Percentiles rank a stretch among this genome's conserved stretches.
Conservation (phyloP, 1,140 invertebrate genomes). For the Tetraneura akinire region DNA sequence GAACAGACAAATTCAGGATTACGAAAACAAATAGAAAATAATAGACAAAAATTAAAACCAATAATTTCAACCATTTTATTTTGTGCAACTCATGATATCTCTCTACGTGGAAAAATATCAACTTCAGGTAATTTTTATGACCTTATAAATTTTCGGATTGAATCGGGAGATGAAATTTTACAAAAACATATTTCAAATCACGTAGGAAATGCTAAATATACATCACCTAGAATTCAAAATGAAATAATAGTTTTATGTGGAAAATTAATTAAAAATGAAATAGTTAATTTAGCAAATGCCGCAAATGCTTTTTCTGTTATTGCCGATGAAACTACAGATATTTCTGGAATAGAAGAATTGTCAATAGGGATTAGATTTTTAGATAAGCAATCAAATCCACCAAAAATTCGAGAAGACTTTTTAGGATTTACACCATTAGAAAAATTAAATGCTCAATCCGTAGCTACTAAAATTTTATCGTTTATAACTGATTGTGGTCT, state of each 20-base stretch:
- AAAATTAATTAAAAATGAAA: neutral
- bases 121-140: neutral
- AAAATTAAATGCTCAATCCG: too few relatives aligned
- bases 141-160: neutral
- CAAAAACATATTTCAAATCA: neutral
- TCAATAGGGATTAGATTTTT: too few relatives aligned
- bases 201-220: slow-evolving; percentile 3
- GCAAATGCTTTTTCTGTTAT: too few relatives aligned
- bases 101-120: neutral
- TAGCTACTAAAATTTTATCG: too few relatives aligned
- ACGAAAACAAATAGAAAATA: neutral
- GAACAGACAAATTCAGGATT: slow-evolving; percentile 7
- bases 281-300: too few relatives aligned
- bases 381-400: too few relatives aligned
- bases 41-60: slow-evolving; percentile 1
- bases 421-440: too few relatives aligned
- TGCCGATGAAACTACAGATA: too few relatives aligned
- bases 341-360: too few relatives aligned
- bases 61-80: neutral
- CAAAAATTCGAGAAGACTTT: too few relatives aligned
- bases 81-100: neutral
- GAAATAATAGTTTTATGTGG: neutral
- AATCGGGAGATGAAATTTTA: neutral
- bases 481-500: too few relatives aligned
- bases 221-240: neutral